Evolutionary conservation across 2,797 vertebrate genomes (phyloP), one percentile per base, ranked within the genome.

Genomic region (Anabas testudineus): DNA sequence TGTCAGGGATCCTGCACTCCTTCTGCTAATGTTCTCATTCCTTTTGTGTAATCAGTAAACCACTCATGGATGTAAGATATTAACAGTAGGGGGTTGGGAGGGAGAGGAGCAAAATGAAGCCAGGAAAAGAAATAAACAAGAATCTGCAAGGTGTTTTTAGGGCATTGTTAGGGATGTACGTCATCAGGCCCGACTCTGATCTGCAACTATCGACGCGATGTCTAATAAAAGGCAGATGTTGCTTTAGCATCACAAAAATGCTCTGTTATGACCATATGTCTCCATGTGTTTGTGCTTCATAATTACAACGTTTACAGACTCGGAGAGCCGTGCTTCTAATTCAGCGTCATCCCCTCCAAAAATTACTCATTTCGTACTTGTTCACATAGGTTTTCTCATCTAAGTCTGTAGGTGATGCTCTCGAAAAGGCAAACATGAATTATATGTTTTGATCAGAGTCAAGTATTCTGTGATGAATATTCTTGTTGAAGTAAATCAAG

Each of bases 181-280:
- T 80, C 66, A 80, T 68, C 37, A 39, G 75, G 67, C 58, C 53
- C 41, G 51, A 15, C 67, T 64, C 54, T 63, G 52, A 87, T n/a
- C 73, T 26, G 68, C 57, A 54, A 66, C 78, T 71, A 66, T 86
- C 91, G 89, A 94, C 39, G 76, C 56, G 67, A 87, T 60, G 39
- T 65, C 64, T 90, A 87, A 88, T 89, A 85, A 90, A 89, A 93
- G 78, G 79, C 90, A 92, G 90, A 88, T 91, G 90, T 81, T 78
- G 56, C 75, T 71, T 70, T 71, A 82, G 74, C 81, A 74, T 73
- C 64, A 22, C 78, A 88, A 91, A 89, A 81, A 82, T 85, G 84
- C 57, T 70, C 63, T 76, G 82, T 86, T 85, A 79, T 81, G 78
- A 62, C 49, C 30, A 1, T 19, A 66, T 37, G 52, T 83, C 82